Conservation (phyloP, 2,888 invertebrate genomes). For the Coelinius sp. region DNA sequence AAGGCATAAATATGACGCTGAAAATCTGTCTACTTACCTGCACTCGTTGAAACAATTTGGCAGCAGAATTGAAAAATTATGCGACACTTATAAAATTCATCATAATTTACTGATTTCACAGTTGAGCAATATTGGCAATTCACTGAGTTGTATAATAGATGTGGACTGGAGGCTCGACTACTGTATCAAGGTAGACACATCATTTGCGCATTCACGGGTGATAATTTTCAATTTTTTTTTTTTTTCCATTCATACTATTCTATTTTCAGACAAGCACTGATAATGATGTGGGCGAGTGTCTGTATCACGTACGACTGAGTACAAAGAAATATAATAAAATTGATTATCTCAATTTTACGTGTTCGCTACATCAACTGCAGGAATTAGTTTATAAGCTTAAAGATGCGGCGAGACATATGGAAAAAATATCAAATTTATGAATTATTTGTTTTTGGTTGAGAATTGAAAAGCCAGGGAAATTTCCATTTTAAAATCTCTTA, state of each 20-base stretch:
- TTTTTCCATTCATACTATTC: background rate
- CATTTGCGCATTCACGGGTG: too few relatives aligned
- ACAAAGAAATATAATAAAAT: constrained; percentile 57
- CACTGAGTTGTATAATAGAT: constrained; percentile 63
- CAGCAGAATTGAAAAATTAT: constrained; percentile 55
- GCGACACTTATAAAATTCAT: constrained; percentile 53
- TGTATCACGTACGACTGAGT: constrained; percentile 56
- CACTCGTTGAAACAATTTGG: constrained; percentile 49
- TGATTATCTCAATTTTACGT: constrained; percentile 75
- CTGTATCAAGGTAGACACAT: constrained; percentile 61
- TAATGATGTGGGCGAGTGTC: constrained; percentile 49
- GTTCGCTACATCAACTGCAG: constrained; percentile 77
- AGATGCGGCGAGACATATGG: constrained; percentile 77
- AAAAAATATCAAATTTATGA: constrained; percentile 61
- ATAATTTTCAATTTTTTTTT: background rate
- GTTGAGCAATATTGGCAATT: constrained; percentile 59
- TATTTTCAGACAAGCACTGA: constrained; percentile 53
- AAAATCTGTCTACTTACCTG: constrained; percentile 54
- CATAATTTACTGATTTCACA: constrained; percentile 54
- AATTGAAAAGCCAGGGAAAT: background rate
- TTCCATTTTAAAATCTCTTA: too few relatives aligned
- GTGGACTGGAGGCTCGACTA: constrained; percentile 67
- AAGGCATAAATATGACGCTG: constrained; percentile 56
- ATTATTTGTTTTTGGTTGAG: background rate
- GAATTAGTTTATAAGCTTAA: constrained; percentile 79